Conservation (phyloP, 2,888 invertebrate species). For the Deladenus siricidicola region DNA sequence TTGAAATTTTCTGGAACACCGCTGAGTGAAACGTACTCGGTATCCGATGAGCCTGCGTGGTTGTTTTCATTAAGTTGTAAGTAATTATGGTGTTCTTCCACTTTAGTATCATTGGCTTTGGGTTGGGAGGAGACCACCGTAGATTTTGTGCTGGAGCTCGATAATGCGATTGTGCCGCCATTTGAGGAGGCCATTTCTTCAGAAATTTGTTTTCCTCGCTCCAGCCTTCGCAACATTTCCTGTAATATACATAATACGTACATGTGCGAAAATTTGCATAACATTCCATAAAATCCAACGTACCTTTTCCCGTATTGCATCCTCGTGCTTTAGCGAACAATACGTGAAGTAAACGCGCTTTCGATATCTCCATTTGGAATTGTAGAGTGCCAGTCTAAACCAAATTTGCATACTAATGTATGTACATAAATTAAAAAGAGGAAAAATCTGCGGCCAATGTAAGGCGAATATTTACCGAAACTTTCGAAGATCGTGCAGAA, state of each 20-base stretch:
- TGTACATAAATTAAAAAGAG: not conserved
- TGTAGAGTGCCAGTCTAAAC: slow-evolving; percentile 42
- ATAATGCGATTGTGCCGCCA: not conserved
- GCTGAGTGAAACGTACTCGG: not conserved
- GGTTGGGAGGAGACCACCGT: not conserved
- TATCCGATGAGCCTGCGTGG: slow-evolving; percentile 5
- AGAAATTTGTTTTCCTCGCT: not conserved
- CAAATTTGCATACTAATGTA: not conserved
- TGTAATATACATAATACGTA: not conserved
- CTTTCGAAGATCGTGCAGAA: slow-evolving; percentile 45
- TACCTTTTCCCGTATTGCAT: slow-evolving; percentile 22
- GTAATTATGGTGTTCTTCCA: no score
- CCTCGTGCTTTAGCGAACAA: slow-evolving; percentile 43
- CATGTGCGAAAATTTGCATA: not conserved
- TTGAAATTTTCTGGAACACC: not conserved
- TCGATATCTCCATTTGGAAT: slow-evolving; percentile 48
- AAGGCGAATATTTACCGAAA: slow-evolving; percentile 32
- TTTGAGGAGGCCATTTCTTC: slow-evolving; percentile 1
- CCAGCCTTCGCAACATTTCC: slow-evolving; percentile 2
- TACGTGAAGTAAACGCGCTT: slow-evolving; percentile 52
- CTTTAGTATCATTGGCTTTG: not conserved
- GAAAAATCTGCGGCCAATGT: not conserved
- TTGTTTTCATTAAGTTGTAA: no score
- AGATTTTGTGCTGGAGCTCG: slow-evolving; percentile 6
- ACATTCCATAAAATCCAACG: not conserved